These are phyloP conservation scores for Tetragonisca angustula DNA, from an alignment of 2,888 invertebrate species.

Conservation along the genomic window DNA sequence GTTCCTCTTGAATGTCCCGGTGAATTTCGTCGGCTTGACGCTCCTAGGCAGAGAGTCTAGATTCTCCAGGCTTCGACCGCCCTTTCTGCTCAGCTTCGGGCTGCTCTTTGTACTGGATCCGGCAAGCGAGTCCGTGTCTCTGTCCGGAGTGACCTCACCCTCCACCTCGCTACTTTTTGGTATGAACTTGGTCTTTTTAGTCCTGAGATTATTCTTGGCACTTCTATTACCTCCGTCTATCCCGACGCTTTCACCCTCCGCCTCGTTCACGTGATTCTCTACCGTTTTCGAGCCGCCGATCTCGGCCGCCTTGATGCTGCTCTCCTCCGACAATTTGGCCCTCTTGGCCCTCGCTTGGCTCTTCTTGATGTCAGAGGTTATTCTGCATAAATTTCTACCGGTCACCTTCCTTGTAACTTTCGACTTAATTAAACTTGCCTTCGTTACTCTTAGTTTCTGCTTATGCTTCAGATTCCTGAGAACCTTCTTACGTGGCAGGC, in stretches of 20 bases:
- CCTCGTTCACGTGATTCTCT: constrained; percentile 56
- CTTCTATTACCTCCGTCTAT: constrained; percentile 69
- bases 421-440: constrained; percentile 78
- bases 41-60: constrained; percentile 69
- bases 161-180: constrained; percentile 59
- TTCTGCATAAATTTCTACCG: constrained; percentile 75
- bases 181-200: constrained; percentile 71
- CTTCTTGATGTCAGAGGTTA: constrained; percentile 71
- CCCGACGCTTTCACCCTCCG: constrained; percentile 56
- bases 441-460: constrained; percentile 78
- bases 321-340: constrained; percentile 60
- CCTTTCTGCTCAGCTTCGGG: constrained; percentile 75
- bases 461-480: constrained; percentile 79
- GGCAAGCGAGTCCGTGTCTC: constrained; percentile 60
- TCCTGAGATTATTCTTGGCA: constrained; percentile 77
- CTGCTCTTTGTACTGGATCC: constrained; percentile 71
- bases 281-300: constrained; percentile 46
- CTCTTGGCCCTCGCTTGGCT: constrained; percentile 67
- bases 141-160: constrained; percentile 61
- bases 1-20: constrained; percentile 69
- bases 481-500: constrained; percentile 80
- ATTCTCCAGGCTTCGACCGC: constrained; percentile 64
- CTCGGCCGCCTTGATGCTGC: constrained; percentile 37
- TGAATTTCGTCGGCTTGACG: constrained; percentile 67
- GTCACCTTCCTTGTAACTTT: constrained; percentile 79